A percentile compares a stretch with the other conserved stretches of the same genome.
Conservation (phyloP, 2,113 vertebrate genomes). For the Trematocara zebra region DNA sequence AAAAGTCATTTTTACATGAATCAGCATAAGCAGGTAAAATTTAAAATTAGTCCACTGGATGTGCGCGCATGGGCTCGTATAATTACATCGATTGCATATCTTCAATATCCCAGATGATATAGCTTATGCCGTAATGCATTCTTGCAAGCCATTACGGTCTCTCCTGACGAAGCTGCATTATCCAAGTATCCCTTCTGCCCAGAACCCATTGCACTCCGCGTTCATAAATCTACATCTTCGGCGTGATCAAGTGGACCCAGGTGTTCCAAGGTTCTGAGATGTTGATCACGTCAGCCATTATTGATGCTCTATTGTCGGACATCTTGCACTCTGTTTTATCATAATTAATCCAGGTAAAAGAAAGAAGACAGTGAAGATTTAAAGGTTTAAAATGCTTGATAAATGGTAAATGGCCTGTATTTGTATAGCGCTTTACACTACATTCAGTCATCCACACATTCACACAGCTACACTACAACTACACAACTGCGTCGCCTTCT, state of each 20-base stretch:
- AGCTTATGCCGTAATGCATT: constrained; percentile 31
- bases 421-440: too few species aligned
- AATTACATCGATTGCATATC: constrained; percentile 46
- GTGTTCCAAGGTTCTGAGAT: constrained; percentile 61
- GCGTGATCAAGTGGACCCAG: constrained; percentile 72
- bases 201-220: not conserved
- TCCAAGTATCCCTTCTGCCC: constrained; percentile 40
- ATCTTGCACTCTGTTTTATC: constrained; percentile 45
- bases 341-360: constrained; percentile 50
- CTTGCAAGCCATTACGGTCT: constrained; percentile 8
- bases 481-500: too few species aligned
- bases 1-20: not conserved
- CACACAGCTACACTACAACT: too few species aligned
- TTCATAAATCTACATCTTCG: constrained; percentile 57
- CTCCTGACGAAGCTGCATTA: constrained; percentile 63
- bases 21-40: not conserved
- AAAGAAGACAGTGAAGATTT: constrained; percentile 7
- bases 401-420: not conserved
- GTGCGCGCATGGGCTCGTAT: not conserved
- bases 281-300: constrained; percentile 67
- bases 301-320: constrained; percentile 61
- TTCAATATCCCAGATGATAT: constrained; percentile 42
- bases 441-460: too few species aligned
- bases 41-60: not conserved
- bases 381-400: not conserved